Evolutionary conservation across 2,888 invertebrate species (phyloP).

Genomic region (Temnothorax rugatulus): DNA sequence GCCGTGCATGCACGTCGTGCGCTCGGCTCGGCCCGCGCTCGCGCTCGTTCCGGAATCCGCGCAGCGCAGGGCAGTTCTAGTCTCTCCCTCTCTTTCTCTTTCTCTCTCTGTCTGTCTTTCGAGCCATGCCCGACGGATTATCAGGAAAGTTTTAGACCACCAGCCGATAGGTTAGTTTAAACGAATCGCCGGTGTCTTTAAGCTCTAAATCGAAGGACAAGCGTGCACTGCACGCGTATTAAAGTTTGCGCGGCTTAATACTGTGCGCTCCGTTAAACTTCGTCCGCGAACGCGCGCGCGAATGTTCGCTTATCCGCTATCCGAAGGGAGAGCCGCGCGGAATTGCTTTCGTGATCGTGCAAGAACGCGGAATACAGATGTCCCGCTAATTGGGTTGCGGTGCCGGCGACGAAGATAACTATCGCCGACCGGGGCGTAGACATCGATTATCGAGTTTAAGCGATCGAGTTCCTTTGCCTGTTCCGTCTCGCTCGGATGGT

Average conservation of each 20-base stretch:
- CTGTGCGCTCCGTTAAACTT: constrained; percentile 62
- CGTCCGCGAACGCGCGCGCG: not conserved
- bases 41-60: constrained; percentile 1
- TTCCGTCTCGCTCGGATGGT: not conserved
- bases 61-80: not conserved
- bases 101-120: not conserved
- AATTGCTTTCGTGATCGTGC: constrained; percentile 51
- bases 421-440: constrained; percentile 29
- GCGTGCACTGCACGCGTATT: constrained; percentile 15
- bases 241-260: constrained; percentile 65
- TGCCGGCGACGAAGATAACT: constrained; percentile 46
- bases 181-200: constrained; percentile 65
- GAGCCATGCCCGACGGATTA: constrained; percentile 64
- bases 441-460: constrained; percentile 51
- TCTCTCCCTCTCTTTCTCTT: not conserved
- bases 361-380: constrained; percentile 59
- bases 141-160: constrained; percentile 71
- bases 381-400: constrained; percentile 48
- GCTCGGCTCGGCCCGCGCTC: not conserved
- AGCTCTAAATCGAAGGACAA: constrained; percentile 47
- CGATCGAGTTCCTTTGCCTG: constrained; percentile 34
- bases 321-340: constrained; percentile 22
- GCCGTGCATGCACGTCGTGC: not conserved
- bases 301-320: constrained; percentile 48
- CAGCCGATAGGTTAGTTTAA: constrained; percentile 57